Base-by-base conservation (phyloP, 2,797 vertebrate species). In the Etheostoma perlongum region DNA sequence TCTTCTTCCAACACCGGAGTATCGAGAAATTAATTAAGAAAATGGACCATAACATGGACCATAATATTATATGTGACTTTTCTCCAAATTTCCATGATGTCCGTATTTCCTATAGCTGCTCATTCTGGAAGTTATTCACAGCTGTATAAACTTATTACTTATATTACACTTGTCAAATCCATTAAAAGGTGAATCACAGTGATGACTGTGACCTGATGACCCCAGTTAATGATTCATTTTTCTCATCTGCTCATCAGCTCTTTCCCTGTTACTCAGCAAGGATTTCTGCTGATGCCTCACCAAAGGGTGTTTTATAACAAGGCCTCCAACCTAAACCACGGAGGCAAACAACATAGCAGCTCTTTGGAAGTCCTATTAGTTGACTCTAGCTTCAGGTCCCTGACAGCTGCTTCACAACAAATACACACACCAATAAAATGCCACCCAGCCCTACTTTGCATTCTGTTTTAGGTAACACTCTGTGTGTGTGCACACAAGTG, bases 391-490 rank as follows among this genome's bases (percentile, higher is more conserved):
- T 67, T 65, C 44, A 65, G 33, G 54, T 62, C 51, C 13, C 18
- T 42, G 42, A 60, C 74, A 84, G 59, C 78, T 76, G 57, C 74
- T 71, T 65, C 53, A 46, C 47, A 27, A 40, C 46, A 62, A 23
- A 53, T 54, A 65, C 58, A 47, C 40, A 60, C 36, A 61, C 44
- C 78, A 30, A 75, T 16, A 70, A 63, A 66, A 75, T 44, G 54
- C 65, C 72, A 80, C 55, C 60, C 18, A 25, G 52, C 23, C 75
- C 75, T 70, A 54, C 66, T 88, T 85, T 59, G 60, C 66, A 85
- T 87, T 90, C 86, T 57, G 58, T 61, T 75, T 67, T 19, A 36
- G 71, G 72, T 51, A 69, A 66, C 62, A 47, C 66, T 75, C 49
- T 59, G 60, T 53, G 78, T 74, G 70, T 12, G 52, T 6, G 60